Conservation (phyloP, 1,140 invertebrate genomes). For the Drosophila fuyamai region DNA sequence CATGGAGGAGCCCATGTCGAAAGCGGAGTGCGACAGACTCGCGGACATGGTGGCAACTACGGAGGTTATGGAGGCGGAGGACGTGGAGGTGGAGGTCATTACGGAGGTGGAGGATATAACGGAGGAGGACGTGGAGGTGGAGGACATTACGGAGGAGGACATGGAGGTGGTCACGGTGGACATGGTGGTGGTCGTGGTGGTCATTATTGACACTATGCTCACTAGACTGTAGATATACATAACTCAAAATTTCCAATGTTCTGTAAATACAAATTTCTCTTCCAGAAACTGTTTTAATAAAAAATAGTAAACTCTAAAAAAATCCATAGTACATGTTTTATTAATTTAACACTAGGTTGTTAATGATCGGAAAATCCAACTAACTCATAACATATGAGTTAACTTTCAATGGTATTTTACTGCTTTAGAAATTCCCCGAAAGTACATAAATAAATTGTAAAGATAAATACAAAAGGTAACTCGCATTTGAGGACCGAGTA, state of each 20-base stretch:
- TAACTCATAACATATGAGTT: no score
- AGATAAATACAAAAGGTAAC: no score
- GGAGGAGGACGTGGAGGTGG: conserved; percentile 13
- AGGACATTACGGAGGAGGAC: conserved; percentile 10
- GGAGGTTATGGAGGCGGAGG: conserved; percentile 13
- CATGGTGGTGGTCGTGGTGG: conserved; percentile 3
- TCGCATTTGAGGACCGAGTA: background rate
- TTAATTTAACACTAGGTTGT: no score
- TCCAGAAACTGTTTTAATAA: no score
- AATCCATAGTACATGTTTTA: no score
- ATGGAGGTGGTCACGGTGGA: no score
- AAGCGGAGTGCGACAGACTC: conserved; percentile 24
- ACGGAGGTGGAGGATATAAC: conserved; percentile 5
- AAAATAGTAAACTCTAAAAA: no score
- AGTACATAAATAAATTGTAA: no score
- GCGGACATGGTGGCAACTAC: conserved; percentile 24
- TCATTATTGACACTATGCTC: conserved; percentile 10
- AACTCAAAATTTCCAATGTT: background rate
- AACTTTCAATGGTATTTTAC: no score
- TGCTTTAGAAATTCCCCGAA: no score
- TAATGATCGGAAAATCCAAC: no score
- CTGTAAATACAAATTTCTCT: conserved; percentile 13
- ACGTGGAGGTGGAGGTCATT: conserved; percentile 7
- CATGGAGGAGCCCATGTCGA: conserved; percentile 50
- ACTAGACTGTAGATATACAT: background rate